Percentiles rank a stretch among this genome's conserved stretches.
Evolutionary conservation across 2,113 vertebrate genomes (phyloP).

Genomic region (Callorhinus ursinus): DNA sequence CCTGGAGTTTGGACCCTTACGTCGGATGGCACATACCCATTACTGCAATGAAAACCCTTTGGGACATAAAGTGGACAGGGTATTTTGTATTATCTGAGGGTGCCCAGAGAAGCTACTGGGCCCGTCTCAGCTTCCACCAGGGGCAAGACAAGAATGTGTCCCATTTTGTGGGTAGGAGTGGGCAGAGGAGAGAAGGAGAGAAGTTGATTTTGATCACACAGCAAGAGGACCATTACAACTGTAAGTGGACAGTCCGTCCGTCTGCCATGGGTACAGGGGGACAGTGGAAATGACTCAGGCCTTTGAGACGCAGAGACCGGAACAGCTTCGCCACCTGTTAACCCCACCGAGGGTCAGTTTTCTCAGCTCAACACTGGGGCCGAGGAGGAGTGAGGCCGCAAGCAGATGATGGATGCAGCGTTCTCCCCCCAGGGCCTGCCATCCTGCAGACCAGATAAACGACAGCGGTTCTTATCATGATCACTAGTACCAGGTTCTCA

Average conservation of each 20-base stretch:
- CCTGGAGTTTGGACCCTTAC: neutral
- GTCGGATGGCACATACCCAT: neutral
- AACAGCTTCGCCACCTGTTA: neutral
- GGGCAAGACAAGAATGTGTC: neutral
- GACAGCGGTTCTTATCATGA: neutral
- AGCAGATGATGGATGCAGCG: neutral
- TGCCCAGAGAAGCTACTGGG: neutral
- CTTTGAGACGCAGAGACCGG: neutral
- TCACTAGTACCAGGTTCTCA: neutral
- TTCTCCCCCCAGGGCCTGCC: neutral
- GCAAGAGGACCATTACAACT: neutral
- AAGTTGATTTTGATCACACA: neutral
- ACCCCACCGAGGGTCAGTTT: neutral
- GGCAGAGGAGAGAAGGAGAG: neutral
- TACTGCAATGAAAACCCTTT: neutral
- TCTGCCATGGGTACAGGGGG: too few relatives aligned
- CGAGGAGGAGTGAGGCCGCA: neutral
- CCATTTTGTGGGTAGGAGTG: neutral
- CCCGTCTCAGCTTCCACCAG: neutral
- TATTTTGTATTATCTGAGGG: neutral
- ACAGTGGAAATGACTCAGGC: neutral
- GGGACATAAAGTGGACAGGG: neutral
- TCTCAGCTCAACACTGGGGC: neutral
- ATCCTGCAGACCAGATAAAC: neutral
- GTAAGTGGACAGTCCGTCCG: neutral